Conservation (phyloP, 2,888 invertebrate species). For the Pyrgus malvae region DNA sequence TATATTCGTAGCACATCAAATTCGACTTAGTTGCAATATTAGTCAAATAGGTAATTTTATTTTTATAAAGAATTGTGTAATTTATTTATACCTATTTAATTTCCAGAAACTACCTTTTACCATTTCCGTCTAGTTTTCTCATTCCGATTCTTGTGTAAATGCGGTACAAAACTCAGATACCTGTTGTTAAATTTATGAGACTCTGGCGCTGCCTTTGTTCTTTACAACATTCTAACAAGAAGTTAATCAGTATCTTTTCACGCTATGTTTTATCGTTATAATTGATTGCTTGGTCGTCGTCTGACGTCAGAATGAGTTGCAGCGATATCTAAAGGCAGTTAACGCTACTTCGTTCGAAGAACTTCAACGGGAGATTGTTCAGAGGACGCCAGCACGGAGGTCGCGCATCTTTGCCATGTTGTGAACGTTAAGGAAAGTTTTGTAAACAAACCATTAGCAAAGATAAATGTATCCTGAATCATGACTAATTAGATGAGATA, state of each 20-base stretch:
- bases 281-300: slow-evolving; percentile 7
- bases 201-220: too few relatives aligned
- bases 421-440: slow-evolving; percentile 7
- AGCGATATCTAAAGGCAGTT: slow-evolving; percentile 8
- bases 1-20: too few relatives aligned
- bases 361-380: not conserved
- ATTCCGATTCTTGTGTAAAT: too few relatives aligned
- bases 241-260: slow-evolving; percentile 5
- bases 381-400: slow-evolving; percentile 9
- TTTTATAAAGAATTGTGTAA: too few relatives aligned
- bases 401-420: slow-evolving; percentile 1
- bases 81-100: too few relatives aligned
- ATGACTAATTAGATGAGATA: not conserved
- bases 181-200: too few relatives aligned
- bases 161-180: too few relatives aligned
- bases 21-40: too few relatives aligned
- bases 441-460: not conserved
- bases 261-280: not conserved
- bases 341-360: not conserved
- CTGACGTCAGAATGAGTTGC: slow-evolving; percentile 11
- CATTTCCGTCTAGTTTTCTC: too few relatives aligned
- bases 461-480: not conserved
- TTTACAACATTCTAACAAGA: too few relatives aligned
- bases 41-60: too few relatives aligned
- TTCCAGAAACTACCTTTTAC: too few relatives aligned